Base-by-base conservation (phyloP, 2,113 vertebrate genomes). In the Paraplagusia blochii region DNA sequence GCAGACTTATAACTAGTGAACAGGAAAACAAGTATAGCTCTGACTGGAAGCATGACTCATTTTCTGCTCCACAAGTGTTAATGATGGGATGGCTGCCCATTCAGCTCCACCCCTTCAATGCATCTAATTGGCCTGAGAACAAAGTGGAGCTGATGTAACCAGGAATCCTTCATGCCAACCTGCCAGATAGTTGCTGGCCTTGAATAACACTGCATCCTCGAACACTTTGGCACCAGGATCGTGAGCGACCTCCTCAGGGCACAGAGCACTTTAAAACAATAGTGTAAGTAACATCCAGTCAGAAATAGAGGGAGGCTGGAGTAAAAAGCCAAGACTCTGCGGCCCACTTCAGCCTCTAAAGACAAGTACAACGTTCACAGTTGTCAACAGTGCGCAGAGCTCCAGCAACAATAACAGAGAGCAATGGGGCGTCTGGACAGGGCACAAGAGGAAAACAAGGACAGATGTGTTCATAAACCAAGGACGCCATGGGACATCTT, bases 21-120 rank as follows among this genome's bases (percentile, higher is more conserved):
- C 72, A 73, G 77, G 76, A 81, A 85, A 85, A 79, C 68, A 58
- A 72, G 62, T 69, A 54, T 17, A 73, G 59, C 73, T 66, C 66
- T 85, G 77, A 79, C 85, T 85, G 82, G 78, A 87, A 85, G 78
- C 62, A 67, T 85, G 83, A 87, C 65, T 88, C 81, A 88, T 71
- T 87, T 78, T 83, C 72, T 79, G 77, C 78, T 69, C 61, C 70
- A 65, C 63, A 79, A 83, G 76, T 82, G 83, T 79, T 87, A 84
- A 85, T 66, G 78, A 83, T 68, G 70, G 69, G 75, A 74, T 35
- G 44, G 50, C 44, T 67, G 65, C 74, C 73, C 63, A 63, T 61
- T 62, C 54, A 71, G 46, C 62, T 58, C 76, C 64, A 60, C 74
- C 55, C 71, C 60, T 75, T 49, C 9, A 77, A 64, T 78, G 67